phyloP scores from a whole-genome alignment of 2,888 invertebrate species.

The Drosophila rellima region DNA sequence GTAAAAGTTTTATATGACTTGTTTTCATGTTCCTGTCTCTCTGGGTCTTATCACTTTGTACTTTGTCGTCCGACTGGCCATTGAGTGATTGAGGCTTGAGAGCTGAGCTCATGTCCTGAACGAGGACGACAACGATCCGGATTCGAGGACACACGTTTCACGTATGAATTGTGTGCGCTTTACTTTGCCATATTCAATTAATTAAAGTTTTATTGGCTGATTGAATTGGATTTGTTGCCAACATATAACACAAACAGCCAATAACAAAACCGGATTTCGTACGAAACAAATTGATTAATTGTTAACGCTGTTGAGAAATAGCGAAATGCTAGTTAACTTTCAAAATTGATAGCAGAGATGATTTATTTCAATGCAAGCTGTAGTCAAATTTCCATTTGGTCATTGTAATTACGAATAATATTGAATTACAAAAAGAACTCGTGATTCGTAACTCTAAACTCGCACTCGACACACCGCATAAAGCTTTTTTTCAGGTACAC shows the following conservation, averaged over 20 bases:
- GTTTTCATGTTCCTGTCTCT: slow-evolving; percentile 54
- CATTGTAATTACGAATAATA: too few relatives aligned
- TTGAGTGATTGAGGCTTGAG: slow-evolving; percentile 65
- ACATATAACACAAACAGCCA: slow-evolving; percentile 18
- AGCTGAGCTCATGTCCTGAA: slow-evolving; percentile 45
- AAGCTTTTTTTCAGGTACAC: not conserved
- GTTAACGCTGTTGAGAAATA: slow-evolving; percentile 42
- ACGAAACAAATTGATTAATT: slow-evolving; percentile 53
- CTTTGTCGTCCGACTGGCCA: slow-evolving; percentile 56
- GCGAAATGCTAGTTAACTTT: not conserved
- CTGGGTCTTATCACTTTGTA: slow-evolving; percentile 68
- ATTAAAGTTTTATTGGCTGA: slow-evolving; percentile 72
- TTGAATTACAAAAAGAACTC: too few relatives aligned
- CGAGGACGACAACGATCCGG: slow-evolving; percentile 25
- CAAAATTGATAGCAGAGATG: too few relatives aligned
- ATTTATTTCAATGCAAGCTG: too few relatives aligned
- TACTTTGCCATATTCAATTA: slow-evolving; percentile 67
- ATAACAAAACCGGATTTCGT: slow-evolving; percentile 39
- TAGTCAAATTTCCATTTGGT: too few relatives aligned
- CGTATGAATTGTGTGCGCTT: slow-evolving; percentile 48
- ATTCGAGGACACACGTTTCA: slow-evolving; percentile 27
- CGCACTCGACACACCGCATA: too few relatives aligned
- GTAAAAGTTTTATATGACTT: slow-evolving; percentile 68
- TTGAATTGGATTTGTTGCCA: slow-evolving; percentile 28
- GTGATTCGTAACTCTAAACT: too few relatives aligned